phyloP scores from a whole-genome alignment of 2,888 invertebrate genomes.

The Amblyjoppa proteus region DNA sequence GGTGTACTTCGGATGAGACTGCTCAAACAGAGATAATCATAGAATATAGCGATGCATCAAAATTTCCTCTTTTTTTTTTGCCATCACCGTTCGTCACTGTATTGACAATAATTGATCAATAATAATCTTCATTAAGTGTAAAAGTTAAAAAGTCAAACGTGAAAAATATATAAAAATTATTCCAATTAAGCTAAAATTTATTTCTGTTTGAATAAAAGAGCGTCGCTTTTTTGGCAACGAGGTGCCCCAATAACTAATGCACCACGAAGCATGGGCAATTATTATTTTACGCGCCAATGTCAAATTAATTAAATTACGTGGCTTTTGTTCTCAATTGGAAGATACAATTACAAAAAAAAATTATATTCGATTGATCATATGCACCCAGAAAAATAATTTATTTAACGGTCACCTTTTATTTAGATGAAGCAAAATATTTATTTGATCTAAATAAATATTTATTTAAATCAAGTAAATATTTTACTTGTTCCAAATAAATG shows the following conservation, averaged over 20 bases:
- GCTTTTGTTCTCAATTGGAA: too few relatives aligned
- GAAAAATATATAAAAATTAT: background rate
- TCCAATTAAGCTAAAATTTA: background rate
- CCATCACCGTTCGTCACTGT: background rate
- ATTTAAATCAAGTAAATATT: too few relatives aligned
- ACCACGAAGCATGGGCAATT: background rate
- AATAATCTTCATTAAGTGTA: too few relatives aligned
- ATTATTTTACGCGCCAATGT: background rate
- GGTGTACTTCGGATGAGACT: slow-evolving; percentile 82
- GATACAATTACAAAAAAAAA: background rate
- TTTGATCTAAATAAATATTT: too few relatives aligned
- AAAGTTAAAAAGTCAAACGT: background rate
- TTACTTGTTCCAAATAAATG: too few relatives aligned
- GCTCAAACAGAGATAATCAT: slow-evolving; percentile 50
- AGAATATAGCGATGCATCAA: background rate
- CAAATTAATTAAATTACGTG: background rate
- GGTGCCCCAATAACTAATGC: background rate
- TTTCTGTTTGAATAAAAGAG: background rate
- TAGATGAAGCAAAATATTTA: too few relatives aligned
- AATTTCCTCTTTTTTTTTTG: background rate
- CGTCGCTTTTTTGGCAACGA: background rate
- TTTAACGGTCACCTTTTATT: too few relatives aligned
- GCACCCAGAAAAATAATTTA: too few relatives aligned
- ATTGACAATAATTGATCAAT: background rate
- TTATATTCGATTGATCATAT: background rate